Percentiles rank a stretch among this genome's conserved stretches.
Conservation (phyloP, 2,888 invertebrate species). For the Reticulitermes lucifugus region DNA sequence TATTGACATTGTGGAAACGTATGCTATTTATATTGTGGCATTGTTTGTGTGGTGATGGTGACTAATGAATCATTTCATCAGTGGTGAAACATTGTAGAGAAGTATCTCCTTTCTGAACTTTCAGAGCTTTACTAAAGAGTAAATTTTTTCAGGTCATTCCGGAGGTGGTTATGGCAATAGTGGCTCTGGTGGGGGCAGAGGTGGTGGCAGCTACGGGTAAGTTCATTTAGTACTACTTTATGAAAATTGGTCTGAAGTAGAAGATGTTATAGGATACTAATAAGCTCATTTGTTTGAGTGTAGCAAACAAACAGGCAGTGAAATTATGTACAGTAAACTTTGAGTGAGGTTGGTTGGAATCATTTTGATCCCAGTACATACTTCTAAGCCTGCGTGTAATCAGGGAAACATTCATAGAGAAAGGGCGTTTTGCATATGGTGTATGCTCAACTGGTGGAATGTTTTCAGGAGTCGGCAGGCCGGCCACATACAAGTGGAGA, state of each 20-base stretch:
- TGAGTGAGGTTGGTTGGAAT: no score
- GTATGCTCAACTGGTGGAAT: not conserved
- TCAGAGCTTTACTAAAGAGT: not conserved
- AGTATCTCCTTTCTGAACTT: not conserved
- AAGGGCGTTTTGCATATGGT: no score
- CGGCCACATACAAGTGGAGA: not conserved
- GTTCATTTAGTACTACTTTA: not conserved
- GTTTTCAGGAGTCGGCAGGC: not conserved
- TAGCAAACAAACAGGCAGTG: not conserved
- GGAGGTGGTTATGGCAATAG: conserved; percentile 51
- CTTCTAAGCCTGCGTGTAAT: no score
- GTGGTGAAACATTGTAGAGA: no score
- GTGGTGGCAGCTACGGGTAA: conserved; percentile 55
- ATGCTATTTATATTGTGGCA: no score
- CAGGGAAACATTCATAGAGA: no score
- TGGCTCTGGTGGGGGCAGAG: conserved; percentile 57
- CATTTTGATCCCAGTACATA: no score
- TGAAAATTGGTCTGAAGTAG: not conserved
- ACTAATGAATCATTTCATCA: no score
- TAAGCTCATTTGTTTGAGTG: not conserved
- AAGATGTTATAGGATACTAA: not conserved
- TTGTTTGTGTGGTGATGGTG: no score
- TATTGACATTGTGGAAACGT: no score
- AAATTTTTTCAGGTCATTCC: conserved; percentile 40
- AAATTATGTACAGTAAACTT: no score